Percentiles rank a stretch among this genome's conserved stretches.
Conservation (phyloP, 1,140 invertebrate species). For the Bombyx mandarina region DNA sequence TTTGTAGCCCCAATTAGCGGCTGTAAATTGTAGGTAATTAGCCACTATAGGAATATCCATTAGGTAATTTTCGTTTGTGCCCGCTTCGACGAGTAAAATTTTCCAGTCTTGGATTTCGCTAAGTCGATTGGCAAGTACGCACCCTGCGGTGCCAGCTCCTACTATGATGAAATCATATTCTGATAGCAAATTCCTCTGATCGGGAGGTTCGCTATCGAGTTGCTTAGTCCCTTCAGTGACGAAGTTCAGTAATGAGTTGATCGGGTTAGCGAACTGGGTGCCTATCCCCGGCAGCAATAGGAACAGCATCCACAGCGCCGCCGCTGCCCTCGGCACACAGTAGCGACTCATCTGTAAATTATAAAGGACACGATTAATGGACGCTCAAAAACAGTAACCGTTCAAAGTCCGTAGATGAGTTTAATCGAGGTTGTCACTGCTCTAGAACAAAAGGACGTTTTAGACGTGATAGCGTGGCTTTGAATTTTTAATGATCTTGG, state of each 20-base stretch:
- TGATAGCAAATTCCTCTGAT: slow-evolving; percentile 34
- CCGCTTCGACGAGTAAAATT: slow-evolving; percentile 78
- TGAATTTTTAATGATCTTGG: slow-evolving; percentile 4
- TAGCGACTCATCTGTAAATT: slow-evolving; percentile 44
- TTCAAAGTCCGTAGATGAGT: too few species aligned
- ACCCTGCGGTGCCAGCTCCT: slow-evolving; percentile 72
- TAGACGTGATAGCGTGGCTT: slow-evolving; percentile 9
- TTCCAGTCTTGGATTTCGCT: slow-evolving; percentile 76
- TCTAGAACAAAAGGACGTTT: slow-evolving; percentile 9
- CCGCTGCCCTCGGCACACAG: slow-evolving; percentile 21
- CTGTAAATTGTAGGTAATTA: slow-evolving; percentile 73
- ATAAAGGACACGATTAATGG: slow-evolving; percentile 1
- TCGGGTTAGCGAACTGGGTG: slow-evolving; percentile 32
- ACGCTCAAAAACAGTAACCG: not conserved
- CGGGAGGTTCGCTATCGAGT: slow-evolving; percentile 51
- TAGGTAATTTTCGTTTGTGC: slow-evolving; percentile 76
- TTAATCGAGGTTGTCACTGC: slow-evolving; percentile 4
- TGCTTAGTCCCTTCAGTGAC: slow-evolving; percentile 47
- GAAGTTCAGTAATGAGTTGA: slow-evolving; percentile 48
- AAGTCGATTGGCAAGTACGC: slow-evolving; percentile 75
- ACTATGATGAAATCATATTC: slow-evolving; percentile 67
- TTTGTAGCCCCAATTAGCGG: slow-evolving; percentile 74
- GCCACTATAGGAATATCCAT: slow-evolving; percentile 79
- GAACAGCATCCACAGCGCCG: slow-evolving; percentile 36
- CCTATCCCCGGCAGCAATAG: slow-evolving; percentile 25